Conservation (phyloP, 2,888 invertebrate genomes). For the Phrixothrix hirtus region DNA sequence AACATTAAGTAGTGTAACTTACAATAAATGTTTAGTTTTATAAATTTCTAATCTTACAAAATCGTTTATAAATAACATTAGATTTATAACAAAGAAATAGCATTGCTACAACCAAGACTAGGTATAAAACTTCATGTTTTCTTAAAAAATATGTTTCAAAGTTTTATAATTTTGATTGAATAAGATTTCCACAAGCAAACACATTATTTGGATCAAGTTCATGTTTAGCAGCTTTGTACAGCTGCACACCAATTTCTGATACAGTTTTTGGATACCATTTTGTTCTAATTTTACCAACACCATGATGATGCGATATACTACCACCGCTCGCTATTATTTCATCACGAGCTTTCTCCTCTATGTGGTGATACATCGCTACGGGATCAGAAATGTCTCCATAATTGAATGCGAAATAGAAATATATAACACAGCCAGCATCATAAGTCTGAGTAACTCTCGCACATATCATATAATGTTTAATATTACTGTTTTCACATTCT, state of each 20-base stretch:
- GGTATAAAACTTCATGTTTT: too few species aligned
- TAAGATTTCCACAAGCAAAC: conserved; percentile 86
- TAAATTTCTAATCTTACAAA: too few species aligned
- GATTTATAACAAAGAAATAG: too few species aligned
- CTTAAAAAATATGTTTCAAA: not conserved
- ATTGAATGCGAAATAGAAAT: conserved; percentile 59
- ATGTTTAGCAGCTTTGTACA: conserved; percentile 81
- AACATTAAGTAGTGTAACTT: too few species aligned
- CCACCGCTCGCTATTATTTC: conserved; percentile 91
- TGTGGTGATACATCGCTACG: conserved; percentile 80
- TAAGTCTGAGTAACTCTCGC: conserved; percentile 95
- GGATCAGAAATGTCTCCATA: conserved; percentile 72
- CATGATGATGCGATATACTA: conserved; percentile 95
- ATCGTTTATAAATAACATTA: too few species aligned
- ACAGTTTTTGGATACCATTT: conserved; percentile 86
- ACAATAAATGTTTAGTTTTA: too few species aligned
- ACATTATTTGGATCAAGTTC: conserved; percentile 93
- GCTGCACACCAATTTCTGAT: conserved; percentile 75
- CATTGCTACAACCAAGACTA: too few species aligned
- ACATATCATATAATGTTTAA: conserved; percentile 70
- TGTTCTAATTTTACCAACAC: conserved; percentile 90
- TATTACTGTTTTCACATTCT: conserved; percentile 64
- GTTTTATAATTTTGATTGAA: conserved; percentile 48
- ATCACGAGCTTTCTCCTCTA: conserved; percentile 86
- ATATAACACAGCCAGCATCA: conserved; percentile 95